phyloP scores from a whole-genome alignment of 2,888 invertebrate species.

The Thumatha senex region DNA sequence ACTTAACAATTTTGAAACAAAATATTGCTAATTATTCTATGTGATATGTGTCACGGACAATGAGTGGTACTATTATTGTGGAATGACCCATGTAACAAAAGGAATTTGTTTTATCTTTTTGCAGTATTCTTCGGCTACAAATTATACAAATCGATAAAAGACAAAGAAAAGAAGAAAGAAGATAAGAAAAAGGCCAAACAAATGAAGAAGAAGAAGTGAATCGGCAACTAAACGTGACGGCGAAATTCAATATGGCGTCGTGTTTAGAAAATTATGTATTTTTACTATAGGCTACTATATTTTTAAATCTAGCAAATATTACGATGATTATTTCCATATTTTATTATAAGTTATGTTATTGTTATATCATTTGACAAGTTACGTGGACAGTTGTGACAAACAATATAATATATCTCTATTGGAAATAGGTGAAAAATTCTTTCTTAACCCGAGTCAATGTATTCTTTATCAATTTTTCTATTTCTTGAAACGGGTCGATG shows the following conservation, averaged over 20 bases:
- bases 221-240: slow-evolving; percentile 4
- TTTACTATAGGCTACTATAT: slow-evolving; percentile 4
- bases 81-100: no score
- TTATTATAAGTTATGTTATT: no score
- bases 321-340: slow-evolving; percentile 1
- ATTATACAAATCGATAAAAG: slow-evolving; percentile 90
- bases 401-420: no score
- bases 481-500: no score
- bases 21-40: no score
- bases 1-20: no score
- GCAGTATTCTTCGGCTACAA: slow-evolving; percentile 94
- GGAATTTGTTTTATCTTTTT: slow-evolving; percentile 66
- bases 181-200: slow-evolving; percentile 92
- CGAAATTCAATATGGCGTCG: slow-evolving; percentile 17
- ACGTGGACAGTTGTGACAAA: no score
- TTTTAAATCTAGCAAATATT: not conserved
- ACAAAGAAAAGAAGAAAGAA: slow-evolving; percentile 89
- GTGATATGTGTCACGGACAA: no score
- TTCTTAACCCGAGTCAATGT: no score
- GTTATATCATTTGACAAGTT: not conserved
- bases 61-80: no score
- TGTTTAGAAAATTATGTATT: slow-evolving; percentile 34
- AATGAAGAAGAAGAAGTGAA: slow-evolving; percentile 90
- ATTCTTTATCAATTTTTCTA: no score
- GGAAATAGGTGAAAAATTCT: no score